Percentiles rank a stretch among this genome's conserved stretches.
phyloP scores from a whole-genome alignment of 2,888 invertebrate genomes.

The Hemicrepidius hirtus region DNA sequence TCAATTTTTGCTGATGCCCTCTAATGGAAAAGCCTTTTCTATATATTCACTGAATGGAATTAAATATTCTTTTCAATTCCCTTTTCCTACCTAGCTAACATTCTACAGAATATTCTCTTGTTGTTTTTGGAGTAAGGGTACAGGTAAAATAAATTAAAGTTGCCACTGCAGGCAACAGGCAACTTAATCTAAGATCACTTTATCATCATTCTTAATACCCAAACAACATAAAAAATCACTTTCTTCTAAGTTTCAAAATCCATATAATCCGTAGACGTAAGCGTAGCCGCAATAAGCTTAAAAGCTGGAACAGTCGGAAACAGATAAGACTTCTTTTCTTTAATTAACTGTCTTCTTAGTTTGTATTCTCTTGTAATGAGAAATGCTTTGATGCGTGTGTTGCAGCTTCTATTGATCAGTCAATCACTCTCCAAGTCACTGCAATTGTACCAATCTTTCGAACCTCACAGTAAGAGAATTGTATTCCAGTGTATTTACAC shows the following conservation, averaged over 20 bases:
- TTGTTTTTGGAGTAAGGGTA: no score
- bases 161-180: no score
- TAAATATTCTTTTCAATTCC: no score
- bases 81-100: no score
- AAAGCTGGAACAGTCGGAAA: not conserved
- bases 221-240: constrained; percentile 9
- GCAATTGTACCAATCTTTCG: not conserved
- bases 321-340: constrained; percentile 15
- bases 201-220: not conserved
- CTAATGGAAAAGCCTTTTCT: no score
- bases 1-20: not conserved
- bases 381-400: constrained; percentile 29
- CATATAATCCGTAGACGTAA: not conserved
- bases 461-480: not conserved
- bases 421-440: constrained; percentile 15
- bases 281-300: constrained; percentile 3
- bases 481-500: no score
- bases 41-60: no score
- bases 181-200: not conserved
- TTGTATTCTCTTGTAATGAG: constrained; percentile 22
- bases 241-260: not conserved
- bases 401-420: constrained; percentile 32
- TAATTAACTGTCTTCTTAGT: constrained; percentile 17
- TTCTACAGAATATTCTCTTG: no score
- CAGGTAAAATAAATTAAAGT: no score